phyloP scores from a whole-genome alignment of 2,888 invertebrate species.

The Pterostichus niger region DNA sequence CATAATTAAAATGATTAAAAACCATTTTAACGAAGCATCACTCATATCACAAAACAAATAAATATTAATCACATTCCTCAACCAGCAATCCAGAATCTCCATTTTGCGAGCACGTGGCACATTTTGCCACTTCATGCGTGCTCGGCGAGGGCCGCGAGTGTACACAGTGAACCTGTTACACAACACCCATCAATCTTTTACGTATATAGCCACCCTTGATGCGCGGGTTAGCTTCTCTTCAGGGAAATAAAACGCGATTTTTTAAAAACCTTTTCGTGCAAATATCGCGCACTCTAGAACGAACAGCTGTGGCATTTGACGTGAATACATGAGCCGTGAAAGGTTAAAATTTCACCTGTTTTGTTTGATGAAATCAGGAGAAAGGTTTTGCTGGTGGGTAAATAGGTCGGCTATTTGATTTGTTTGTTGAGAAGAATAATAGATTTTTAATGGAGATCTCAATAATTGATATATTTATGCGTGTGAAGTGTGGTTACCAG shows the following conservation, averaged over 20 bases:
- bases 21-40: conserved; percentile 10
- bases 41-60: conserved; percentile 12
- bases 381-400: neutral
- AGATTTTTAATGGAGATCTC: neutral
- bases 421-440: no score
- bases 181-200: conserved; percentile 48
- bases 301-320: conserved; percentile 19
- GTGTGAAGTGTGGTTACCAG: no score
- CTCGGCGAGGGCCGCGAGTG: neutral
- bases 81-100: neutral
- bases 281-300: neutral
- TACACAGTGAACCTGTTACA: conserved; percentile 40
- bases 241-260: conserved; percentile 32
- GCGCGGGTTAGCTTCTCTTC: neutral
- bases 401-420: neutral
- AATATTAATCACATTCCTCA: conserved; percentile 15
- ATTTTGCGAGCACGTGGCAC: neutral
- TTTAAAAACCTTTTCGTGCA: conserved; percentile 13
- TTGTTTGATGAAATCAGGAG: conserved; percentile 10
- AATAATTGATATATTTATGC: no score
- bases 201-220: neutral
- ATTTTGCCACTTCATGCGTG: neutral
- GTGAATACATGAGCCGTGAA: conserved; percentile 33
- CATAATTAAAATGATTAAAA: conserved; percentile 31
- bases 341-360: conserved; percentile 6